A percentile compares a stretch with the other conserved stretches of the same genome.
Evolutionary conservation across 2,797 vertebrate genomes (phyloP).

Genomic region (Pipistrellus kuhlii): DNA sequence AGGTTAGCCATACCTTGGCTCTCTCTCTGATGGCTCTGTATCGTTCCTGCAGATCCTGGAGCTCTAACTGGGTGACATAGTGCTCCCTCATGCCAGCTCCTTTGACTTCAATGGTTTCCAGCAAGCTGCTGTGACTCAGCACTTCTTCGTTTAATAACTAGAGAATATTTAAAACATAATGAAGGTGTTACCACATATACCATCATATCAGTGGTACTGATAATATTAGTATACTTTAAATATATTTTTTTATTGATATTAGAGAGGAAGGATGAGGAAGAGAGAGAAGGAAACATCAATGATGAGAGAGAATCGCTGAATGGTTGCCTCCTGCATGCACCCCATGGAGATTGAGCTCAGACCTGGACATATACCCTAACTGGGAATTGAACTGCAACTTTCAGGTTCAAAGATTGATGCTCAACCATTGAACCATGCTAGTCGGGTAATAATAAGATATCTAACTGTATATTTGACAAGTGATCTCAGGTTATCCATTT

Average conservation of each 20-base stretch:
- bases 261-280: too few species aligned
- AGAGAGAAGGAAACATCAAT: too few species aligned
- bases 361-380: too few species aligned
- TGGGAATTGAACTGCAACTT: too few species aligned
- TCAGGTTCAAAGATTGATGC: too few species aligned
- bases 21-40: slow-evolving; percentile 92
- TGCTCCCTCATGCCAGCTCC: slow-evolving; percentile 94
- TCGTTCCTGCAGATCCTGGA: slow-evolving; percentile 94
- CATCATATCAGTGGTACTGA: background rate
- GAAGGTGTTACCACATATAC: background rate
- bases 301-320: too few species aligned
- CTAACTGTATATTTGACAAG: background rate
- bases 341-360: too few species aligned
- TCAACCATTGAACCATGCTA: too few species aligned
- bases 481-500: background rate
- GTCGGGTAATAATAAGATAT: background rate
- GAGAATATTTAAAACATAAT: slow-evolving; percentile 18
- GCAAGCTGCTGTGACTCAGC: slow-evolving; percentile 93
- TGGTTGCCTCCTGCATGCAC: too few species aligned
- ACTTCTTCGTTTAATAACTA: slow-evolving; percentile 97
- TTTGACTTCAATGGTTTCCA: slow-evolving; percentile 96
- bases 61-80: slow-evolving; percentile 93
- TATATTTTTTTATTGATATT: too few species aligned
- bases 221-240: background rate
- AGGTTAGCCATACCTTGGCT: slow-evolving; percentile 90